Evolutionary conservation across 37 sponge, comb jelly and placozoan genomes (phyloP).

Genomic region (Eunapius fragilis): DNA sequence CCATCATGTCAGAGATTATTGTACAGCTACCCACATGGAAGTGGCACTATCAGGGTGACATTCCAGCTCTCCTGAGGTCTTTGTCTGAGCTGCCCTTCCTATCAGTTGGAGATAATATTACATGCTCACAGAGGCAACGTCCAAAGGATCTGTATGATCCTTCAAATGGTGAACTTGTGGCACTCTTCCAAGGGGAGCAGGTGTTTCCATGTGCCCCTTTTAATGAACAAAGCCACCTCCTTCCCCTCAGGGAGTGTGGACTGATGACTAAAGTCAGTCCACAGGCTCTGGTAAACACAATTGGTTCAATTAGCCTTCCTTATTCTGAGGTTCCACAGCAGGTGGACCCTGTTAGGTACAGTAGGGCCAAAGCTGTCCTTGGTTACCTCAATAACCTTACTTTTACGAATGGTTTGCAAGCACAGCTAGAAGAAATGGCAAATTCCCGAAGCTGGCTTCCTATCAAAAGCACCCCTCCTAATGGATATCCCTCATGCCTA

Average conservation of each 20-base stretch:
- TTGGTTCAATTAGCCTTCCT: conserved; percentile 8
- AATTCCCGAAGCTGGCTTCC: conserved; percentile 43
- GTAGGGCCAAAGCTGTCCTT: conserved; percentile 43
- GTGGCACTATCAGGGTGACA: not conserved
- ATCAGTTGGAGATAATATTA: not conserved
- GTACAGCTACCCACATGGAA: not conserved
- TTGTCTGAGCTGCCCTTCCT: conserved; percentile 14
- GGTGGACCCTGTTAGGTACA: conserved; percentile 7
- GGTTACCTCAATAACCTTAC: not conserved
- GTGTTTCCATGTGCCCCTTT: conserved; percentile 58
- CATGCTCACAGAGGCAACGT: not conserved
- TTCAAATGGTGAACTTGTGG: not conserved
- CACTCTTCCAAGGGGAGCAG: conserved; percentile 33
- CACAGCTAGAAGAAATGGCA: conserved; percentile 7
- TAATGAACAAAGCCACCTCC: not conserved
- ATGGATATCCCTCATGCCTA: conserved; percentile 29
- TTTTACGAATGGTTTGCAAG: not conserved
- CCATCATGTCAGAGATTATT: conserved; percentile 15
- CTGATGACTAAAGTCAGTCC: conserved; percentile 29
- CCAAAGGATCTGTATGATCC: conserved; percentile 25
- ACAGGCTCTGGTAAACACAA: conserved; percentile 33
- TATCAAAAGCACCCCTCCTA: conserved; percentile 14
- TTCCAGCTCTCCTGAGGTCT: not conserved
- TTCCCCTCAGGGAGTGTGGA: conserved; percentile 11
- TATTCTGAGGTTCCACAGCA: not conserved